Conservation (phyloP, 2,113 vertebrate genomes). For the Campylomormyrus tamandua region DNA sequence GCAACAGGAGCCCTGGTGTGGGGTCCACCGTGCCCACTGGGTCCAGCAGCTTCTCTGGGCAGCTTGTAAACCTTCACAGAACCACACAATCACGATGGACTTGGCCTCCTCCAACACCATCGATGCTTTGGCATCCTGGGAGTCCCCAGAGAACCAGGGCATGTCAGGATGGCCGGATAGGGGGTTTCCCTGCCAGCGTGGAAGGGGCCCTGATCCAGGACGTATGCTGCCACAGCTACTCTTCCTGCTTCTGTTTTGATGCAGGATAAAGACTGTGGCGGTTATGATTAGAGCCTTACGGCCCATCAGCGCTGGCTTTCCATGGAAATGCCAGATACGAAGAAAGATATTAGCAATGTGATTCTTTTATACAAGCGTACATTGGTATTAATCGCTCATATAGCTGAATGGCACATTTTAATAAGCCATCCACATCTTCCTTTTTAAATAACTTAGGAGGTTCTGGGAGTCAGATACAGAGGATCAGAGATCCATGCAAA, state of each 20-base stretch:
- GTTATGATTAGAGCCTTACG: not conserved
- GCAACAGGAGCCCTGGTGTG: not conserved
- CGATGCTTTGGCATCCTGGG: not conserved
- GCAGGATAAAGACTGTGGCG: not conserved
- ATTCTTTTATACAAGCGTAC: not conserved
- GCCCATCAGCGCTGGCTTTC: not conserved
- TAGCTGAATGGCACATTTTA: not conserved
- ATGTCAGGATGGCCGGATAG: not conserved
- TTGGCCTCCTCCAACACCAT: not conserved
- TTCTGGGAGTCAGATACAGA: conserved; percentile 23
- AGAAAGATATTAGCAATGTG: not conserved
- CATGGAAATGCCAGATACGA: not conserved
- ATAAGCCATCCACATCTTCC: not conserved
- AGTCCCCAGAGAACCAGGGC: not conserved
- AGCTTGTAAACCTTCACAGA: not conserved
- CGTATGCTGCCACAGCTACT: not conserved
- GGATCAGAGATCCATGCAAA: not conserved
- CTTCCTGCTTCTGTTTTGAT: not conserved
- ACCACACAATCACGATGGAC: not conserved
- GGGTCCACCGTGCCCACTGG: not conserved
- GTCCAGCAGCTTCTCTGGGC: not conserved
- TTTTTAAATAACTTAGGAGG: not conserved
- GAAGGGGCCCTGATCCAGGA: not conserved
- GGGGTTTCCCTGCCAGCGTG: not conserved
- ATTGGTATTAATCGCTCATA: not conserved